phyloP scores from a whole-genome alignment of 2,113 vertebrate species.

The Spilogale gracilis region DNA sequence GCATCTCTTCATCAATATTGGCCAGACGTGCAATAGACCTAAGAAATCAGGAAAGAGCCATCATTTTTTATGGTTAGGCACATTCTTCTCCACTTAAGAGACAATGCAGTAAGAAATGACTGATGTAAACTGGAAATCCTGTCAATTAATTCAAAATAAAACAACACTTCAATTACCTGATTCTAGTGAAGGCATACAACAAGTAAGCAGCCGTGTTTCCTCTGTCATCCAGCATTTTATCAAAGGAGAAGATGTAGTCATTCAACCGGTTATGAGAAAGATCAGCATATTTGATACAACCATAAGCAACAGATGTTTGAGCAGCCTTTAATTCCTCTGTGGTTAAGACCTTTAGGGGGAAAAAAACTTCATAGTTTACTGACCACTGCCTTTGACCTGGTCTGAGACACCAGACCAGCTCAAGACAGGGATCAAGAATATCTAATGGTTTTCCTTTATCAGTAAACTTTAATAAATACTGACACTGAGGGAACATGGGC shows the following conservation, averaged over 20 bases:
- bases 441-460: not conserved
- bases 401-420: not conserved
- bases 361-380: not conserved
- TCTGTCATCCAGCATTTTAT: slow-evolving; percentile 99
- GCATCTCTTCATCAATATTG: slow-evolving; percentile 90
- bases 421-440: not conserved
- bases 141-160: not conserved
- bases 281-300: slow-evolving; percentile 98
- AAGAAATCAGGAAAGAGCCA: not conserved
- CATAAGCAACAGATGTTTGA: slow-evolving; percentile 94
- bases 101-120: not conserved
- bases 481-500: not conserved
- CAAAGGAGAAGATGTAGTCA: slow-evolving; percentile 98
- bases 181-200: slow-evolving; percentile 97
- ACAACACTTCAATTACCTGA: slow-evolving; percentile 88
- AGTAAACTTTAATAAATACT: not conserved
- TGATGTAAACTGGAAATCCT: not conserved
- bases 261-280: slow-evolving; percentile 98
- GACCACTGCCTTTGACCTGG: not conserved
- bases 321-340: slow-evolving; percentile 93
- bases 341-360: slow-evolving; percentile 88
- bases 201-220: slow-evolving; percentile 98
- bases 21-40: slow-evolving; percentile 97
- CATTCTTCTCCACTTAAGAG: not conserved
- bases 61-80: not conserved